Percentiles rank a stretch among this genome's conserved stretches.
phyloP scores from a whole-genome alignment of 1,140 invertebrate species.

The Drosophila seguyi region DNA sequence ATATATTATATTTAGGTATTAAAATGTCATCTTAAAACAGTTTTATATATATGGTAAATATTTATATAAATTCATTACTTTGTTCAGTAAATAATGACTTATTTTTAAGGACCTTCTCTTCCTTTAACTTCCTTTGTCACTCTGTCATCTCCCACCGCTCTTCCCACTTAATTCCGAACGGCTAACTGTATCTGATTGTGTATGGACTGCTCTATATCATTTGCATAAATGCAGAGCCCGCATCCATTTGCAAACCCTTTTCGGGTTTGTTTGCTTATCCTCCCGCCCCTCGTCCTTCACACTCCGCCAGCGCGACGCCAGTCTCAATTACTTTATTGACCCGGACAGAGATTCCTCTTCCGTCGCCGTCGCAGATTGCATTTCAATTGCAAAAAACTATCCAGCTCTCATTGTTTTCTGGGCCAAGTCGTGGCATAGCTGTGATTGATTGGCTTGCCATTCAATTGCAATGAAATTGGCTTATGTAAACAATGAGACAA shows the following conservation, averaged over 20 bases:
- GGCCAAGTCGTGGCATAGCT: constrained; percentile 50
- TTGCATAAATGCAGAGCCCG: constrained; percentile 56
- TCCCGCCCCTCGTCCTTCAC: constrained; percentile 22
- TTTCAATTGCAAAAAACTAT: constrained; percentile 66
- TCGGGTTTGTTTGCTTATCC: constrained; percentile 52
- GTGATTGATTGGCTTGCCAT: constrained; percentile 75
- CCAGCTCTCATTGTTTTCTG: constrained; percentile 39
- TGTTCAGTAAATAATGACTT: fast-evolving
- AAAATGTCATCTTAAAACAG: neutral
- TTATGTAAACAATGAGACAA: constrained; percentile 69
- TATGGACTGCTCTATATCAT: constrained; percentile 23
- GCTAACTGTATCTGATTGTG: constrained; percentile 42
- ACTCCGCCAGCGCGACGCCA: constrained; percentile 63
- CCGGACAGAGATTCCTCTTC: constrained; percentile 29
- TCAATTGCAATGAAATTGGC: constrained; percentile 80
- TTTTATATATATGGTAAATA: neutral
- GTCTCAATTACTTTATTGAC: constrained; percentile 83
- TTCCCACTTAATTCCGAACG: constrained; percentile 17
- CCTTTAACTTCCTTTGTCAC: neutral
- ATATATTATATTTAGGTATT: neutral
- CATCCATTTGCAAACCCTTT: constrained; percentile 56
- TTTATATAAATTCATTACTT: neutral
- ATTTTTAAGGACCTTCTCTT: neutral
- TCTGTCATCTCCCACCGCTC: neutral
- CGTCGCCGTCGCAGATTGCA: constrained; percentile 40